phyloP scores from a whole-genome alignment of 2,113 vertebrate genomes.

The Oreotrochilus melanogaster region DNA sequence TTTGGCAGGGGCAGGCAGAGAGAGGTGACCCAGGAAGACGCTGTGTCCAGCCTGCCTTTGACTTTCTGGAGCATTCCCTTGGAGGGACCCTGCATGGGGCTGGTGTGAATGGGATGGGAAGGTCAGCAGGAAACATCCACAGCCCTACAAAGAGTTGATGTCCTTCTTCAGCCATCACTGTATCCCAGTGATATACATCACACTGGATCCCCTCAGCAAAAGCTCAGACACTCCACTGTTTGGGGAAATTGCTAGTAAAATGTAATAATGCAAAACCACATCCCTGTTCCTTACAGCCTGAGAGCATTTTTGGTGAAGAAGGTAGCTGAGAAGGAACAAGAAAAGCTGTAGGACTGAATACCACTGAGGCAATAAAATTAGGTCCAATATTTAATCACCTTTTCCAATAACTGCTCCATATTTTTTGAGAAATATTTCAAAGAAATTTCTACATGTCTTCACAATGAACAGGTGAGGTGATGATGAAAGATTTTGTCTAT shows the following conservation, averaged over 20 bases:
- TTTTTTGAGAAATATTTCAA: not conserved
- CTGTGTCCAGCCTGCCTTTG: not conserved
- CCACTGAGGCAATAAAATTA: not conserved
- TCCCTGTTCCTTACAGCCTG: not conserved
- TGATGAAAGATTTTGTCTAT: not conserved
- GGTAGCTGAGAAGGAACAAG: not conserved
- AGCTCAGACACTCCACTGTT: not conserved
- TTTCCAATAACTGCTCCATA: not conserved
- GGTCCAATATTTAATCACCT: not conserved
- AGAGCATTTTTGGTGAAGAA: not conserved
- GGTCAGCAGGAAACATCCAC: not conserved
- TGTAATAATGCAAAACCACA: not conserved
- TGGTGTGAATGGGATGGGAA: not conserved
- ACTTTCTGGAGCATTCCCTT: not conserved
- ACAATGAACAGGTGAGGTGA: not conserved
- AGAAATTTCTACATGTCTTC: not conserved
- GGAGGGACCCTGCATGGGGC: accelerated
- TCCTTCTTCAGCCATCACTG: not conserved
- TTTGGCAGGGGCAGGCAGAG: not conserved
- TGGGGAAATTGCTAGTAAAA: not conserved
- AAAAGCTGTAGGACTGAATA: not conserved
- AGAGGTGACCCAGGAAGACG: not conserved
- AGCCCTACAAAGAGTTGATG: not conserved
- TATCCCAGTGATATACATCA: not conserved
- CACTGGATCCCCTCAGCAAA: not conserved